These are phyloP conservation scores for Cotesia glomerata DNA, from an alignment of 1,140 invertebrate genomes.

Conservation along the genomic window DNA sequence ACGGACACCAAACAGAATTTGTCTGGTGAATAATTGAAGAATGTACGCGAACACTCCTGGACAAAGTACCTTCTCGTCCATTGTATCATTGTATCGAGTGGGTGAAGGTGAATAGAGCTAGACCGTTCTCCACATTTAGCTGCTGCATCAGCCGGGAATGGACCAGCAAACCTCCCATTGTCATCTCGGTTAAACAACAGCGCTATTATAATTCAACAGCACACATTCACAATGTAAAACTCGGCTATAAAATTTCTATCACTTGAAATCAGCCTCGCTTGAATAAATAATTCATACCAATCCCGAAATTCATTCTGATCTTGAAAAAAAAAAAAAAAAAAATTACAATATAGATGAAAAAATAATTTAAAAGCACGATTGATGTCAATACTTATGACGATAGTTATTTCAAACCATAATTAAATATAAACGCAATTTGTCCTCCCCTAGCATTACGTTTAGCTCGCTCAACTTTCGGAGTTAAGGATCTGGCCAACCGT, in stretches of 20 bases:
- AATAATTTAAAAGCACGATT: background rate
- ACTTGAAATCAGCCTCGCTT: background rate
- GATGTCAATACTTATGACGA: slow-evolving; percentile 19
- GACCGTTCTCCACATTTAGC: no score
- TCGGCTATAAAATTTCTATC: background rate
- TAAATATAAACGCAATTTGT: slow-evolving; percentile 62
- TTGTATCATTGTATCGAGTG: slow-evolving; percentile 37
- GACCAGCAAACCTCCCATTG: slow-evolving; percentile 45
- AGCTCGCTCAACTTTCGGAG: slow-evolving; percentile 2
- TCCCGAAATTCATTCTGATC: no score
- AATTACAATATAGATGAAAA: slow-evolving; percentile 5
- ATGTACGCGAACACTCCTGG: no score
- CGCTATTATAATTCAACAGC: slow-evolving; percentile 12
- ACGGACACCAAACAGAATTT: no score
- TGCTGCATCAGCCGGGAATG: background rate
- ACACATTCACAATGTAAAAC: background rate
- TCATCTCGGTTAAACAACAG: slow-evolving; percentile 58
- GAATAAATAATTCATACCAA: no score
- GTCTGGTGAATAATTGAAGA: no score
- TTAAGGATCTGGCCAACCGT: slow-evolving; percentile 12
- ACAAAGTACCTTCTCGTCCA: background rate
- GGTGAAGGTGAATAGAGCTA: slow-evolving; percentile 30
- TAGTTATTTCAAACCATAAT: slow-evolving; percentile 55
- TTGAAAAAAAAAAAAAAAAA: slow-evolving; percentile 11
- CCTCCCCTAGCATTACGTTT: slow-evolving; percentile 42